Evolutionary conservation across 2,113 vertebrate genomes (phyloP).

Genomic region (Irena cyanogastra): DNA sequence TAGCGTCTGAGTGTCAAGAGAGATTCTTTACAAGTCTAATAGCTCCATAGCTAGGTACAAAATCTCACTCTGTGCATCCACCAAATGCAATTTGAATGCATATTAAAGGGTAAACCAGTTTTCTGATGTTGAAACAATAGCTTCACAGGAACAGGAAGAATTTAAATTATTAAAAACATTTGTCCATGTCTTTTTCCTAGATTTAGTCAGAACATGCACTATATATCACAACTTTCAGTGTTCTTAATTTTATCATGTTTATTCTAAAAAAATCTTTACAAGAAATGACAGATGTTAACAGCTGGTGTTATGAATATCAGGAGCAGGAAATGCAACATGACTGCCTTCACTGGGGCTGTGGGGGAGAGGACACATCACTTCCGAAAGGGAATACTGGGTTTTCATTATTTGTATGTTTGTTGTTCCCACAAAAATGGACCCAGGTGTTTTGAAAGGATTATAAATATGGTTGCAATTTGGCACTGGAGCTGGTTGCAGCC

Average conservation of each 20-base stretch:
- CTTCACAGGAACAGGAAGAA: not conserved
- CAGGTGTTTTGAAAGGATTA: constrained; percentile 65
- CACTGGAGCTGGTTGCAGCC: constrained; percentile 10
- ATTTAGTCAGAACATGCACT: not conserved
- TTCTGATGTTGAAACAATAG: not conserved
- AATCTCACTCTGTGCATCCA: not conserved
- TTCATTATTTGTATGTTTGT: constrained; percentile 44
- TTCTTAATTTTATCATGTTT: not conserved
- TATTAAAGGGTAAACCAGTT: not conserved
- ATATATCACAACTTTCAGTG: not conserved
- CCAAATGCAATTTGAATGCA: not conserved
- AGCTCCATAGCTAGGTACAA: not conserved
- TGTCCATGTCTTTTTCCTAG: not conserved
- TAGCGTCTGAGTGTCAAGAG: not conserved
- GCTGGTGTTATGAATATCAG: not conserved
- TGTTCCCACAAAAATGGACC: constrained; percentile 64
- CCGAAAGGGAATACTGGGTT: constrained; percentile 23
- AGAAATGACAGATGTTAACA: not conserved
- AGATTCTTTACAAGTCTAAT: not conserved
- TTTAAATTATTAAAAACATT: not conserved
- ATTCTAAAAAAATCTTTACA: not conserved
- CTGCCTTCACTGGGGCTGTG: not conserved
- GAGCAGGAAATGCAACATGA: constrained; percentile 9
- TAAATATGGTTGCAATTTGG: constrained; percentile 74
- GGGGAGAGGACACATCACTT: not conserved